A percentile compares a stretch with the other conserved stretches of the same genome.
phyloP scores from a whole-genome alignment of 2,113 vertebrate species.

The Upupa epops region DNA sequence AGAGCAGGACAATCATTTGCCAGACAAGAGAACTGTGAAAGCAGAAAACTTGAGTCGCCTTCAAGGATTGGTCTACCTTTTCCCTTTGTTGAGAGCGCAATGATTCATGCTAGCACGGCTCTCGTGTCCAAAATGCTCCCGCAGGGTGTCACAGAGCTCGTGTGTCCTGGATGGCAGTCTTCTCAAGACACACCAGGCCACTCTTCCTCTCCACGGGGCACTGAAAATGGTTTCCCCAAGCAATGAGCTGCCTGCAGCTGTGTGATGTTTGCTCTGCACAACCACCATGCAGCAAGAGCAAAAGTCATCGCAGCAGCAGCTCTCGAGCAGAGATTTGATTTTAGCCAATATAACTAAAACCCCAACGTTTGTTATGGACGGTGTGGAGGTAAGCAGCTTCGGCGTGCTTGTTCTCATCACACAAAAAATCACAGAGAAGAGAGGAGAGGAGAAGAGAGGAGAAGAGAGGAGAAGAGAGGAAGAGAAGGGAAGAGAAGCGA shows the following conservation, averaged over 20 bases:
- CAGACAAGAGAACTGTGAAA: background rate
- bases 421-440: no score
- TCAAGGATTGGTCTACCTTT: background rate
- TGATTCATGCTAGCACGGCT: background rate
- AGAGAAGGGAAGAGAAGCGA: no score
- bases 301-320: rapidly evolving
- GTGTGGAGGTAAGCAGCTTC: background rate
- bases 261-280: background rate
- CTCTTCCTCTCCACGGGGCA: rapidly evolving
- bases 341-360: background rate
- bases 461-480: no score
- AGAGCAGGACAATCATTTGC: background rate
- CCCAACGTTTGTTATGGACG: background rate
- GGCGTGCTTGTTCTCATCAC: background rate
- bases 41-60: background rate
- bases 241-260: background rate
- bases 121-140: background rate
- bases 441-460: no score
- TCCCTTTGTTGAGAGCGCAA: background rate
- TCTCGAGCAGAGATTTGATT: background rate
- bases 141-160: background rate
- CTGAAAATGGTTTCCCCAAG: background rate
- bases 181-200: background rate
- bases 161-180: background rate
- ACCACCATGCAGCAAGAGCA: rapidly evolving